Percentiles rank a stretch among this genome's conserved stretches.
Evolutionary conservation across 1,140 invertebrate genomes (phyloP).

Genomic region (Drosophila chauvacae): DNA sequence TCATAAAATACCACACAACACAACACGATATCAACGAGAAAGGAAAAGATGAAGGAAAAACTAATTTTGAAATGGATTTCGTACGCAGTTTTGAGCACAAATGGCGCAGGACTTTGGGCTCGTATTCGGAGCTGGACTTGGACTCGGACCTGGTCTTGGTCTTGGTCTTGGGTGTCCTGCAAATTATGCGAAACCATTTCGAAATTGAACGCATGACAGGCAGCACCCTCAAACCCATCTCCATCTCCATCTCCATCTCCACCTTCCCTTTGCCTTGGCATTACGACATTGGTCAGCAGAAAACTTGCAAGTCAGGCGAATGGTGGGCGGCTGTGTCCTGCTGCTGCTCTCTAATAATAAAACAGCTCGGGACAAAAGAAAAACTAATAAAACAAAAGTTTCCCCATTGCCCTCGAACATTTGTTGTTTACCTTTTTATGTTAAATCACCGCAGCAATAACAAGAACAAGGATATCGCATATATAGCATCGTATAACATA

Average conservation of each 20-base stretch:
- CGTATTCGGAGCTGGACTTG: constrained; percentile 18
- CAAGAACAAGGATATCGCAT: constrained; percentile 40
- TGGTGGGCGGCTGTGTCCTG: constrained; percentile 50
- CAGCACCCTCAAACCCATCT: constrained; percentile 3
- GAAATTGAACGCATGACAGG: constrained; percentile 82
- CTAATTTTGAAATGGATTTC: constrained; percentile 83
- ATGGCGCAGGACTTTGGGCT: constrained; percentile 57
- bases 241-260: constrained; percentile 4
- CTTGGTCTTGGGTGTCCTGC: constrained; percentile 55
- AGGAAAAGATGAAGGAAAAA: constrained; percentile 50
- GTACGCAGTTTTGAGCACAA: constrained; percentile 82
- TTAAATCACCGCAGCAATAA: constrained; percentile 74
- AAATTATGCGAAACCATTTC: constrained; percentile 84
- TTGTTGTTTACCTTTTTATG: constrained; percentile 76
- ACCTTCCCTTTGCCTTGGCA: constrained; percentile 13
- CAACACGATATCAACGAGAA: constrained; percentile 29
- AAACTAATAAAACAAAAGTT: constrained; percentile 84
- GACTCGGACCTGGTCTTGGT: constrained; percentile 43
- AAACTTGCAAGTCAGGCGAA: constrained; percentile 81
- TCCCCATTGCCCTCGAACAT: constrained; percentile 39
- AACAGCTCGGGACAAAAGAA: constrained; percentile 72
- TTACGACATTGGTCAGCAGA: constrained; percentile 81
- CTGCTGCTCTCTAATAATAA: constrained; percentile 67
- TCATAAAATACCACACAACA: constrained; percentile 72
- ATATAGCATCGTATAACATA: constrained; percentile 47